These are phyloP conservation scores for Hafferia zeledoni DNA, from an alignment of 2,797 vertebrate species.

Conservation along the genomic window DNA sequence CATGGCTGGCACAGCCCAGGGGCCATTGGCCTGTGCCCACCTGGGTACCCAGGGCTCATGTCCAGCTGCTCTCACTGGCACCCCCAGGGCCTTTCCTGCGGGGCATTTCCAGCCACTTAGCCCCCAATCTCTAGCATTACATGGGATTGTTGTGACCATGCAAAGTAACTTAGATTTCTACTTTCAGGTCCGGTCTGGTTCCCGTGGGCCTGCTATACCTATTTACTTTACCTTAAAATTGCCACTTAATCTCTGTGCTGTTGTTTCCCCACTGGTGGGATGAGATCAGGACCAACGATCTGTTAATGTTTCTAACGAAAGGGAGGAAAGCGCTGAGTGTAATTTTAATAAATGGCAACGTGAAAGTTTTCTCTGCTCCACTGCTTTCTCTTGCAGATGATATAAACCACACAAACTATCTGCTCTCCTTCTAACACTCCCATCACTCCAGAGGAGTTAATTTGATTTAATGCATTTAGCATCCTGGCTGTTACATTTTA, in stretches of 20 bases:
- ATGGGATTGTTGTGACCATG: not conserved
- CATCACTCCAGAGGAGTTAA: not conserved
- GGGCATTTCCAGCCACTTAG: not conserved
- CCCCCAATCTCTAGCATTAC: not conserved
- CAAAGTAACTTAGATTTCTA: not conserved
- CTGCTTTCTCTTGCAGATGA: not conserved
- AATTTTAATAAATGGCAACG: constrained; percentile 41
- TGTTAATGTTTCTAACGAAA: constrained; percentile 15
- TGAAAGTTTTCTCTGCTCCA: constrained; percentile 42
- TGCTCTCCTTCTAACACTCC: not conserved
- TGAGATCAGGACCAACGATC: not conserved
- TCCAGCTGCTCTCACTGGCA: not conserved
- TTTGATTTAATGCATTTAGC: constrained; percentile 23
- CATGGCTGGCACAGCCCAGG: not conserved
- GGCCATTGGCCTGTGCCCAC: not conserved
- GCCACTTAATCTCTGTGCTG: not conserved
- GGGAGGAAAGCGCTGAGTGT: not conserved
- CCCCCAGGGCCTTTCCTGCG: not conserved
- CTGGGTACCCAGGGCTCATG: not conserved
- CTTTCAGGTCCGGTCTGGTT: not conserved
- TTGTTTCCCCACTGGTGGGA: not conserved
- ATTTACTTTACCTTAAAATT: not conserved
- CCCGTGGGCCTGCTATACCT: not conserved
- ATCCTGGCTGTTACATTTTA: constrained; percentile 7
- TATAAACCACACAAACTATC: not conserved